Evolutionary conservation across 2,797 vertebrate genomes (phyloP), one percentile per base, ranked within the genome.

Genomic region (Gallinago solitaria): DNA sequence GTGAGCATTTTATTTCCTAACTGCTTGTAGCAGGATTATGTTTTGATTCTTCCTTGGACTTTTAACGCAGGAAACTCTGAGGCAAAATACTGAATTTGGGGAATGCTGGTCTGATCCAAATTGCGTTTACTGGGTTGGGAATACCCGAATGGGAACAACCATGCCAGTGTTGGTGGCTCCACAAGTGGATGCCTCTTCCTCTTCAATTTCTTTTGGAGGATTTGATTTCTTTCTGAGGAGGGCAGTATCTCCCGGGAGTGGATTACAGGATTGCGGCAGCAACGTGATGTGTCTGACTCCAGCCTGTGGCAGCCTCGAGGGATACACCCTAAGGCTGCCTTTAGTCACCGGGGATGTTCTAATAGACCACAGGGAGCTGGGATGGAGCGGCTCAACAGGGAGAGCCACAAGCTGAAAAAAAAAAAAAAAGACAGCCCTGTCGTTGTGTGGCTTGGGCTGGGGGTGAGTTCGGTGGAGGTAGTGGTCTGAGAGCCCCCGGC

Each of bases 141-240:
- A 59, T 59, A 63, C 15, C 33, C 45, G 41, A 68, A 67, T 2
- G 7, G 24, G 53, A 76, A 64, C 15, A 32, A 10, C 32, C 3
- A 2, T 20, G 16, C 25, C 13, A 5, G 28, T 17, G 30, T 20
- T 76, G 3, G 0, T 57, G 54, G 27, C 41, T 78, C 10, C 1
- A 5, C 8, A 54, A 37, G 3, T 33, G 27, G 33, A 16, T 23
- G 2, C 39, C 90, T 78, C 60, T 74, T 68, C 48, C 53, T 78
- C 39, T 77, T 43, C 4, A 17, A 43, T 43, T 43, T 43, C 43
- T 43, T 43, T 43, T 43, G 17, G 17, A 43, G 43, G 43, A 17
- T 43, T 43, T 43, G 43, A 43, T 18, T 43, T 43, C 41, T 78
- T 81, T 75, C 54, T 87, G 76, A 21, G 27, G 70, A 33, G 0